A percentile compares a stretch with the other conserved stretches of the same genome.
phyloP scores from a whole-genome alignment of 2,797 vertebrate genomes.

The Glossophaga mutica region DNA sequence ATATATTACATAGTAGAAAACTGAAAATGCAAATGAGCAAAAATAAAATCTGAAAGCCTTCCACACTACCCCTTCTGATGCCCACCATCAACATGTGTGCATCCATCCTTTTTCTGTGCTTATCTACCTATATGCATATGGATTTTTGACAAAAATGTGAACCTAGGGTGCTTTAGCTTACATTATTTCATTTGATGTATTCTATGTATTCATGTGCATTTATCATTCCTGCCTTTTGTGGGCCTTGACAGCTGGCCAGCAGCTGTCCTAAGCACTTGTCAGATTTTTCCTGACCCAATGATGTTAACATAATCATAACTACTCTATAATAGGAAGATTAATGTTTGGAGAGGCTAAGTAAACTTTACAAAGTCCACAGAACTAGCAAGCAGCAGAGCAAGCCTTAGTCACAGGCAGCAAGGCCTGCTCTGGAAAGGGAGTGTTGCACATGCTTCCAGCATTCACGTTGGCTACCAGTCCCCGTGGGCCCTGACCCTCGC shows the following conservation, averaged over 20 bases:
- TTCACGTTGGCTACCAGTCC: rapidly evolving
- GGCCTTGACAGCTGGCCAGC: not conserved
- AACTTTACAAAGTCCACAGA: conserved; percentile 1
- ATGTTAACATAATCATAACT: not conserved
- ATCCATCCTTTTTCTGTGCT: not conserved
- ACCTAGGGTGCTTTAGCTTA: not conserved
- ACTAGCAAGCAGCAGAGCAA: not conserved
- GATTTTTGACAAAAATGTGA: not conserved
- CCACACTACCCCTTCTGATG: not conserved
- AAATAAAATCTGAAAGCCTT: not conserved
- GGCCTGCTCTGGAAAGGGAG: not conserved
- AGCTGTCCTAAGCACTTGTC: not conserved
- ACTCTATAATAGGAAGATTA: conserved; percentile 20
- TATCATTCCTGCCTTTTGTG: not conserved
- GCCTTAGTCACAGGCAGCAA: not conserved
- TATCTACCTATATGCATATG: not conserved
- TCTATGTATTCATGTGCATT: not conserved
- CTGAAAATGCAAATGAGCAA: not conserved
- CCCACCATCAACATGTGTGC: too few species aligned
- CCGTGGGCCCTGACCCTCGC: not conserved
- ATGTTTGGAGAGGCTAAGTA: not conserved
- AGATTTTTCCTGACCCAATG: not conserved
- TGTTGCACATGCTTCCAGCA: not conserved
- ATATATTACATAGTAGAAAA: not conserved
- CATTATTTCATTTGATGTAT: not conserved